Evolutionary conservation across 2,797 vertebrate genomes (phyloP), one percentile per base, ranked within the genome.

Genomic region (Vultur gryphus): DNA sequence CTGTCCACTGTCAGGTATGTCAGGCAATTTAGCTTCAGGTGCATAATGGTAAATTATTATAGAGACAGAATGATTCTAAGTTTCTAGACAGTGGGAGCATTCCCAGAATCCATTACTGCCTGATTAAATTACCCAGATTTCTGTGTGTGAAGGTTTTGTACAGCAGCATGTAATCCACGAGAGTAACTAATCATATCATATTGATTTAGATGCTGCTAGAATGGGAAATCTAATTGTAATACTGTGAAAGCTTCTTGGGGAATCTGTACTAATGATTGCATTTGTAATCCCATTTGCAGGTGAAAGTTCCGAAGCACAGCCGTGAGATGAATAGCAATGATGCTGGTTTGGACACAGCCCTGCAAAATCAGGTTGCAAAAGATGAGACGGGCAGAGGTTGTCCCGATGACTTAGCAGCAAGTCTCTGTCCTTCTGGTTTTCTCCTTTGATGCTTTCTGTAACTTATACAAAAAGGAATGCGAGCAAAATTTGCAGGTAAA

Each of bases 81-180:
- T 98, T 98, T 98, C 96, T 97, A 95, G 97, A 97, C 97, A 97
- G 97, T 97, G 97, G 96, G 97, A 97, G 93, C 97, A 95, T 97
- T 97, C 97, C 97, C 97, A 98, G 97, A 98, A 98, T 98, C 97
- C 97, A 97, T 98, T 97, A 98, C 97, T 96, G 96, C 97, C 97
- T 98, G 97, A 98, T 98, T 98, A 98, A 99, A 98, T 98, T 98
- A 98, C 98, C 95, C 96, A 97, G 97, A 97, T 97, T 98, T 97
- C 97, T 96, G 97, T 83, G 97, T 97, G 97, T 98, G 97, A 98
- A 98, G 97, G 97, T 98, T 98, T 97, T 97, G 97, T 93, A 97
- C 97, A 93, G 97, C 97, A 98, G 97, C 97, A 97, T 98, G 97
- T 98, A 98, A 98, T 98, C 97, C 98, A 97, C 76, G 37, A 92